Evolutionary conservation across 2,797 vertebrate genomes (phyloP), one percentile per base, ranked within the genome.

Genomic region (Syngnathus rostellatus): DNA sequence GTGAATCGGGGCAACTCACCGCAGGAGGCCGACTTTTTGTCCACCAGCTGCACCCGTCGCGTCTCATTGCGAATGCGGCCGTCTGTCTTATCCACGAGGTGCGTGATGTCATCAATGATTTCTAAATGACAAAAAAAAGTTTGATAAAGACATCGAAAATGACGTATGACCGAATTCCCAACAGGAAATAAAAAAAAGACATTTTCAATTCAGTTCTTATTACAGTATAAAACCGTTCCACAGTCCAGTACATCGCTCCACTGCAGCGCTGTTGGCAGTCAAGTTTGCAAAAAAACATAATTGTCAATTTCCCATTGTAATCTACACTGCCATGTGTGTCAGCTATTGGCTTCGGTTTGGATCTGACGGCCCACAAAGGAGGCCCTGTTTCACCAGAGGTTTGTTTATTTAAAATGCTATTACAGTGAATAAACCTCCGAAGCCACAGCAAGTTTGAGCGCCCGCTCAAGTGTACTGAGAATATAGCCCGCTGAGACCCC

Each of bases 61-160:
- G 95, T 94, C 85, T 97, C 94, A 0, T 75, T 92, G 58, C 90
- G 94, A 62, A 99, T 92, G 59, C 91, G 91, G 61, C 78, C 77
- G 0, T 99, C 95, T 0, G 97, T 98, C 73, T 90, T 96, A 78
- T 98, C 97, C 75, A 98, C 95, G 25, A 99, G 93, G 78, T 91
- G 93, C 0, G 94, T 73, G 1, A 99, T 87, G 90, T 99, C 97
- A 0, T 98, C 95, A 0, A 98, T 96, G 78, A 99, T 97, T 88
- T 98, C 97, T 99, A 51, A 75, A 72, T 58, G 66, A 1, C 68
- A 37, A 23, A 71, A 48, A 62, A 48, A 1, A 68, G 50, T 70
- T 31, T 45, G 64, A 31, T n/a, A 21, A 19, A 69, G 25, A 68
- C 48, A 5, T 62, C 2, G 16, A 23, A 19, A 37, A 63, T 16